A percentile compares a stretch with the other conserved stretches of the same genome.
These are phyloP conservation scores for Carcina quercana DNA, from an alignment of 2,888 invertebrate species.

Conservation along the genomic window DNA sequence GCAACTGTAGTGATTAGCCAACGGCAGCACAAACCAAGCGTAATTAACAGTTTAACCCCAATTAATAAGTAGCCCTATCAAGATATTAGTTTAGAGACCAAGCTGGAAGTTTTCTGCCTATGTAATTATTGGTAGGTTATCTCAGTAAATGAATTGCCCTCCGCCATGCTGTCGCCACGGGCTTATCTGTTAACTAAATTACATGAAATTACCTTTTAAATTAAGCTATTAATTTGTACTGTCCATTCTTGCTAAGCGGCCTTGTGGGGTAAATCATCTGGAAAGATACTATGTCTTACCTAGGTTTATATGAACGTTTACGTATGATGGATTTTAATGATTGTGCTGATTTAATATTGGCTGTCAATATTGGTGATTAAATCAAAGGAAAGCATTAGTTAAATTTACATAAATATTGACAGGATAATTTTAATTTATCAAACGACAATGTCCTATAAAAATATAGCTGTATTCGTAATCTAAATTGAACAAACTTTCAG, in stretches of 20 bases:
- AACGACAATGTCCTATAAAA: no score
- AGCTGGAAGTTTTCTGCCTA: conserved; percentile 1
- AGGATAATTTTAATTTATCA: no score
- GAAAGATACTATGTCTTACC: no score
- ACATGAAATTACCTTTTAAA: conserved; percentile 12
- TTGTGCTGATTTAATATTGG: no score
- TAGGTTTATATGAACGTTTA: no score
- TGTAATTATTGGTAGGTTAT: conserved; percentile 4
- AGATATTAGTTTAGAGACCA: neutral
- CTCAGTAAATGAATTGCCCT: conserved; percentile 5
- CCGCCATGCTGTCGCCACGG: conserved; percentile 5
- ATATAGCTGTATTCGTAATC: no score
- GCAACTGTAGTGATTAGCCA: no score
- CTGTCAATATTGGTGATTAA: no score
- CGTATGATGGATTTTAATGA: no score
- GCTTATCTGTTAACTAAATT: conserved; percentile 9
- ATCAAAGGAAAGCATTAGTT: no score
- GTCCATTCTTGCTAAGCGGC: conserved; percentile 3
- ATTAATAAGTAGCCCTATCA: conserved; percentile 6
- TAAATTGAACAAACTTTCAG: no score
- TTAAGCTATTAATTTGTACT: conserved; percentile 11
- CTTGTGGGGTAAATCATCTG: conserved; percentile 2
- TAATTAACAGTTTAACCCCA: conserved; percentile 2
- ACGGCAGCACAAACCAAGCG: conserved; percentile 1
- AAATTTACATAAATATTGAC: no score